phyloP scores from a whole-genome alignment of 2,888 invertebrate genomes.

The Crocallis elinguaria region DNA sequence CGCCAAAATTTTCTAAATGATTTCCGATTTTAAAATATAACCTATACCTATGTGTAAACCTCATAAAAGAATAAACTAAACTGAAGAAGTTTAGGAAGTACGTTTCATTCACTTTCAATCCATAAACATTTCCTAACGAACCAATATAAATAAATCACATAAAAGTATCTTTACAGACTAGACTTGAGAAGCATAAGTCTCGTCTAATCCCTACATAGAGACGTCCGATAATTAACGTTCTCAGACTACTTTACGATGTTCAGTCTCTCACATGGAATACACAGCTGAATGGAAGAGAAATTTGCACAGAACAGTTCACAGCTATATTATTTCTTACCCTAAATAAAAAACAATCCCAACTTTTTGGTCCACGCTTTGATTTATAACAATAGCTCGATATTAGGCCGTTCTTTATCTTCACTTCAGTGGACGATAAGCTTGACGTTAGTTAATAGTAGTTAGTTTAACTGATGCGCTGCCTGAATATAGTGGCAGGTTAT shows the following conservation, averaged over 20 bases:
- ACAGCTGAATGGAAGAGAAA: not conserved
- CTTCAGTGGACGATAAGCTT: too few species aligned
- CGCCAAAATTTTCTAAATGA: too few species aligned
- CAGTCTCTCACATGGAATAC: slow-evolving; percentile 23
- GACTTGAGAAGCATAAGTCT: slow-evolving; percentile 35
- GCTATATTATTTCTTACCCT: too few species aligned
- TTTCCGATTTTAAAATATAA: too few species aligned
- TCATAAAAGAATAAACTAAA: too few species aligned
- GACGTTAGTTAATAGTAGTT: not conserved
- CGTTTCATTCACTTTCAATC: too few species aligned
- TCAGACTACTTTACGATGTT: slow-evolving; percentile 51
- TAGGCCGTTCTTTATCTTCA: too few species aligned
- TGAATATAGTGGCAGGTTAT: not conserved
- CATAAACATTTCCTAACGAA: not conserved
- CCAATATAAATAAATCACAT: slow-evolving; percentile 5
- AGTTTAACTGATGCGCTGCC: not conserved
- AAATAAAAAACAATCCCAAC: too few species aligned
- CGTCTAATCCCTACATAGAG: slow-evolving; percentile 37
- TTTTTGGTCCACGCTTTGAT: too few species aligned
- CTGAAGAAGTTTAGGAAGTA: too few species aligned
- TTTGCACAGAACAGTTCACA: not conserved
- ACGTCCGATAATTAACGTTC: slow-evolving; percentile 57
- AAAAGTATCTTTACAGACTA: slow-evolving; percentile 30
- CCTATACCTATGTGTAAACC: too few species aligned
- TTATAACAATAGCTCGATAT: too few species aligned